These are phyloP conservation scores for Cyanocitta stelleri DNA, from an alignment of 2,113 vertebrate genomes.

Conservation along the genomic window DNA sequence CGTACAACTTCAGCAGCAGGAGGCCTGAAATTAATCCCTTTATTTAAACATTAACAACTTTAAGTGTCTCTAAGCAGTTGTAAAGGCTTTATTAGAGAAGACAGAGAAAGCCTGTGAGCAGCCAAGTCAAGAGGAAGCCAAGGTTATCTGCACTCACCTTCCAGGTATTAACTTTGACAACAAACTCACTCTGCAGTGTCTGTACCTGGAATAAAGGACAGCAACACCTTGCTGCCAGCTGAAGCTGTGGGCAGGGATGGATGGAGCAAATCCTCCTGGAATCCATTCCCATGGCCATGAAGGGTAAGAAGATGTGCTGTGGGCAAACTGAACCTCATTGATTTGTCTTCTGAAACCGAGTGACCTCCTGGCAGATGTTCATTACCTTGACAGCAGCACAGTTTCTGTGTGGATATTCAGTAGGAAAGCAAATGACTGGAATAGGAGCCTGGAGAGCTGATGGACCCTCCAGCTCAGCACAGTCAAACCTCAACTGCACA, in stretches of 20 bases:
- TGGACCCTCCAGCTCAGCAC: accelerated
- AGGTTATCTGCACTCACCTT: background rate
- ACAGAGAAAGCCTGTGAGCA: background rate
- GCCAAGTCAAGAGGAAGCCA: background rate
- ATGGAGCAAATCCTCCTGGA: background rate
- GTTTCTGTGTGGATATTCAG: background rate
- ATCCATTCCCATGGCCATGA: background rate
- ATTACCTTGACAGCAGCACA: background rate
- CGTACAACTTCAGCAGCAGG: background rate
- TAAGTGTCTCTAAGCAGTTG: conserved; percentile 2
- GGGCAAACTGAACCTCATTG: accelerated
- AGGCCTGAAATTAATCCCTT: conserved; percentile 15
- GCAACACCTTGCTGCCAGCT: background rate
- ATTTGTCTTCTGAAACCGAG: background rate
- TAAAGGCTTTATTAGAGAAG: background rate
- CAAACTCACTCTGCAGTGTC: background rate
- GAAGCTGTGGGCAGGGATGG: background rate
- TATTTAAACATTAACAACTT: conserved; percentile 20
- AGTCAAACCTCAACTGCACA: background rate
- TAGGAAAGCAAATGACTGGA: background rate
- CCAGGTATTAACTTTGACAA: background rate
- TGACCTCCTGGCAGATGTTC: background rate
- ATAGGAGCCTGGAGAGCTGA: background rate
- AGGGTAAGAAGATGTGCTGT: background rate
- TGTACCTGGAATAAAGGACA: background rate